A percentile compares a stretch with the other conserved stretches of the same genome.
Conservation (phyloP, 2,888 invertebrate species). For the Hylaea fasciaria region DNA sequence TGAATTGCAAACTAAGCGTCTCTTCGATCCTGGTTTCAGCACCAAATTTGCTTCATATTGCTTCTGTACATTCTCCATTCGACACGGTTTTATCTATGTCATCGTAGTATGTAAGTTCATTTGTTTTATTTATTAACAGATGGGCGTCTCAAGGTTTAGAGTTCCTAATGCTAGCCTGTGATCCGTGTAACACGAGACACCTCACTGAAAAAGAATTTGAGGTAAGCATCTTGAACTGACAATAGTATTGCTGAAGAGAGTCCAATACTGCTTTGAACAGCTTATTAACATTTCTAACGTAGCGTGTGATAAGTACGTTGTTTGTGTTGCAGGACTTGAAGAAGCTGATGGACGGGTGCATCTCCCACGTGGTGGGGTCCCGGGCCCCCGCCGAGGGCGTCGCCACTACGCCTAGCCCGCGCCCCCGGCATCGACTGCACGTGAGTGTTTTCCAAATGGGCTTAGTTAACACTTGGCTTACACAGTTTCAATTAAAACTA, state of each 20-base stretch:
- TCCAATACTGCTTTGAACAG: no score
- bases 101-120: no score
- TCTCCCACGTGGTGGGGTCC: constrained; percentile 93
- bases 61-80: no score
- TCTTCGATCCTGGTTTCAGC: no score
- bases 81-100: no score
- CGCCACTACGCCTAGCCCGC: constrained; percentile 45
- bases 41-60: no score
- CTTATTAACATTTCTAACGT: no score
- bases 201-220: constrained; percentile 92
- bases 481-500: no score
- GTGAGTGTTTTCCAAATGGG: constrained; percentile 40
- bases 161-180: constrained; percentile 93
- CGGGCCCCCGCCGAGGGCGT: constrained; percentile 60
- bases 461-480: no score
- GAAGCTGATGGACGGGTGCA: constrained; percentile 92
- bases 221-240: constrained; percentile 74
- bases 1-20: no score
- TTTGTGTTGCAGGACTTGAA: constrained; percentile 83
- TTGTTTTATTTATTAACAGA: constrained; percentile 62
- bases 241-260: no score
- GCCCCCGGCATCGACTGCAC: constrained; percentile 53
- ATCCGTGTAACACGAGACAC: constrained; percentile 91
- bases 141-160: constrained; percentile 97
- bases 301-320: no score